Evolutionary conservation across 1,140 invertebrate genomes (phyloP).

Genomic region (Oryzaephilus surinamensis): DNA sequence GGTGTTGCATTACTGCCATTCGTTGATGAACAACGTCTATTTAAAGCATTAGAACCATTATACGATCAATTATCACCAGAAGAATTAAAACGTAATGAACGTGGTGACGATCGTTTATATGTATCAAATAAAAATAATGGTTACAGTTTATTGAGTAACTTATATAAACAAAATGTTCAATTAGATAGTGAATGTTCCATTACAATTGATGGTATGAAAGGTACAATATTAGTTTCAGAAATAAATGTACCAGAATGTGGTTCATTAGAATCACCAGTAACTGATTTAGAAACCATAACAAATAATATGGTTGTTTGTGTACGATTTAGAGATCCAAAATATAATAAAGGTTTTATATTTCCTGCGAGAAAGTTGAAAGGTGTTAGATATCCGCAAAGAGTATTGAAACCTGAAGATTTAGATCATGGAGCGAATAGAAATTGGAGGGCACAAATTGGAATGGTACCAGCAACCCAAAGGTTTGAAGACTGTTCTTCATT

Average conservation of each 20-base stretch:
- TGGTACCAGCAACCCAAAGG: conserved; percentile 31
- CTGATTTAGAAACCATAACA: conserved; percentile 47
- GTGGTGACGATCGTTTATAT: conserved; percentile 74
- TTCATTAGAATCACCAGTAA: conserved; percentile 58
- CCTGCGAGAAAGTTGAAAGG: conserved; percentile 59
- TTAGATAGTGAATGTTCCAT: conserved; percentile 42
- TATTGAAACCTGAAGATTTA: conserved; percentile 73
- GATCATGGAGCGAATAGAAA: conserved; percentile 53
- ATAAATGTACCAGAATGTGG: conserved; percentile 26
- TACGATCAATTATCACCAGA: conserved; percentile 69
- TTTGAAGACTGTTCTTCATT: conserved; percentile 8
- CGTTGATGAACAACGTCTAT: conserved; percentile 88
- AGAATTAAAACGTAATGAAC: conserved; percentile 63
- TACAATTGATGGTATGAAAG: conserved; percentile 60
- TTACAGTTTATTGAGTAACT: conserved; percentile 55
- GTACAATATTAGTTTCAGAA: conserved; percentile 55
- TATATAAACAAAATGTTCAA: conserved; percentile 51
- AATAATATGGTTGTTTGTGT: conserved; percentile 56
- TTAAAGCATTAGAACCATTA: conserved; percentile 73
- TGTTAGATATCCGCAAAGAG: conserved; percentile 57
- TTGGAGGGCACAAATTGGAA: conserved; percentile 62
- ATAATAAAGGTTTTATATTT: conserved; percentile 64
- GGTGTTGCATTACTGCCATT: conserved; percentile 96
- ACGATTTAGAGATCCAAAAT: conserved; percentile 71
- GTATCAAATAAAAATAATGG: conserved; percentile 56